Conservation (phyloP, 2,113 vertebrate genomes). For the Danio rerio region DNA sequence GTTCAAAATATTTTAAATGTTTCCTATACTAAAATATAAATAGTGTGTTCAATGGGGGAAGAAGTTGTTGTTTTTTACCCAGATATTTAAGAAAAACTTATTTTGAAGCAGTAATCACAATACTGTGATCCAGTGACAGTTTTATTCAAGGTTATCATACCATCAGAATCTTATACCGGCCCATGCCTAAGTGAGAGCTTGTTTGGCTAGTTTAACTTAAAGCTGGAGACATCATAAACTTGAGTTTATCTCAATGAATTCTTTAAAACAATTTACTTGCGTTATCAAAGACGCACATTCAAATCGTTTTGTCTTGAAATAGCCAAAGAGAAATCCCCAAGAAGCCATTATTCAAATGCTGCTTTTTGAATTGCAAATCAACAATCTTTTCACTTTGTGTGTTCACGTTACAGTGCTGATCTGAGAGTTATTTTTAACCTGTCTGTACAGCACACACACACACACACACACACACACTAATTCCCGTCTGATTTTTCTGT, state of each 20-base stretch:
- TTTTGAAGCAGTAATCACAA: no score
- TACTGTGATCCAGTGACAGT: no score
- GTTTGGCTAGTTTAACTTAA: no score
- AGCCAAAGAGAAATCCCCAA: conserved; percentile 53
- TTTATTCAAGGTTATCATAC: no score
- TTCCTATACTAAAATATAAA: no score
- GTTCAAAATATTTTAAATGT: no score
- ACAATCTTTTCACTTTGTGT: not conserved
- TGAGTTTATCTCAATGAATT: not conserved
- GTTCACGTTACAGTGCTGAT: not conserved
- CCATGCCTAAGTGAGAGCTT: no score
- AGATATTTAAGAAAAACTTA: no score
- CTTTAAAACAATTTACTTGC: conserved; percentile 32
- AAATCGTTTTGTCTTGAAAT: conserved; percentile 50
- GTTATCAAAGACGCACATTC: conserved; percentile 38
- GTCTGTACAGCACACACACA: not conserved
- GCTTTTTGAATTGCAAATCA: conserved; percentile 54
- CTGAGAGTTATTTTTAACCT: not conserved
- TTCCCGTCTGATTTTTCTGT: conserved; percentile 12
- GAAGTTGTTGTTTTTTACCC: no score
- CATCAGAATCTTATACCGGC: no score
- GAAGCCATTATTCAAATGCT: conserved; percentile 57
- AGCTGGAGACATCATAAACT: not conserved
- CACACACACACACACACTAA: not conserved
- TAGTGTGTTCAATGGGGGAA: no score